Evolutionary conservation across 35 echinoderm and acorn worm species (phyloP).

Genomic region (Holothuria glaberrima): DNA sequence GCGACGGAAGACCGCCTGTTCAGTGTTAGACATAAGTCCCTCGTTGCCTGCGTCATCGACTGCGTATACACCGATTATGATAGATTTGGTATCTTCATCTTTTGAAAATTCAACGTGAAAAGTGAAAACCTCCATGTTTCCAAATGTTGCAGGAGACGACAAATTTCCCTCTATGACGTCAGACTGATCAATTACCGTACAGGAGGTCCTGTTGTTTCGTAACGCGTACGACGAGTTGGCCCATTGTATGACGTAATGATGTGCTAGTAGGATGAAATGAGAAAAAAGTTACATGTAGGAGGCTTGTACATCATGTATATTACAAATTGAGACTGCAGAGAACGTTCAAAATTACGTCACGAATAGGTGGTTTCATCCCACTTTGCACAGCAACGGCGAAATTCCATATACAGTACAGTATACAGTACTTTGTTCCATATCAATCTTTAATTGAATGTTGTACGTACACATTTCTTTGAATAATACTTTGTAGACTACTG

Average conservation of each 20-base stretch:
- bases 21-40: conserved; percentile 1
- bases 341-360: too few species aligned
- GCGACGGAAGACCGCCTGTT: background rate
- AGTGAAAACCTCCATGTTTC: background rate
- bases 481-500: too few species aligned
- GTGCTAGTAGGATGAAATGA: background rate
- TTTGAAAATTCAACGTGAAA: background rate
- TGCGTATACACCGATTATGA: background rate
- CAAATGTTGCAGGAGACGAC: background rate
- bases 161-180: conserved; percentile 7
- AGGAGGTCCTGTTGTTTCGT: background rate
- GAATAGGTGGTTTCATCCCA: too few species aligned
- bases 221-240: background rate
- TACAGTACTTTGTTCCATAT: too few species aligned
- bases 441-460: too few species aligned
- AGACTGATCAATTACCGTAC: background rate
- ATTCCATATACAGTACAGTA: too few species aligned
- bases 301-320: background rate
- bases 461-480: too few species aligned
- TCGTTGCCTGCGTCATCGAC: conserved; percentile 36
- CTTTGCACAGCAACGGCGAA: too few species aligned
- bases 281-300: too few species aligned
- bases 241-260: background rate
- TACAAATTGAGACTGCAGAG: too few species aligned
- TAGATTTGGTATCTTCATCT: background rate